These are phyloP conservation scores for Prochilodus magdalenae DNA, from an alignment of 2,113 vertebrate species.

Conservation along the genomic window DNA sequence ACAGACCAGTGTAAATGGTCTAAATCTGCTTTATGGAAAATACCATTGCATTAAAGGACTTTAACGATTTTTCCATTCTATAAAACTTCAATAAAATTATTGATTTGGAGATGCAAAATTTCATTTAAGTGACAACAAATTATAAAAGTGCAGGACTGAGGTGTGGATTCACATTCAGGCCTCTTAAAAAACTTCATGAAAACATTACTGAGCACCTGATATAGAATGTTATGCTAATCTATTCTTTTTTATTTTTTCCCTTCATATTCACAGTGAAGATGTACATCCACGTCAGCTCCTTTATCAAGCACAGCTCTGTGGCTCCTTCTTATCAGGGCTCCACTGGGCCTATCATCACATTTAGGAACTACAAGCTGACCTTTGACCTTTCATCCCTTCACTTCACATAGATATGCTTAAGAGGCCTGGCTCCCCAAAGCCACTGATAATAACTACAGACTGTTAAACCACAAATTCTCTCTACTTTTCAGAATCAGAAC, in stretches of 20 bases:
- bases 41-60: no score
- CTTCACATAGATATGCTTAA: conserved; percentile 55
- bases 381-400: conserved; percentile 52
- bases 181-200: background rate
- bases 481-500: background rate
- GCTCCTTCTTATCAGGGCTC: conserved; percentile 58
- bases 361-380: conserved; percentile 60
- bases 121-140: no score
- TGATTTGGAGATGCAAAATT: no score
- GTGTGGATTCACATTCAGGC: no score
- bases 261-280: background rate
- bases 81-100: no score
- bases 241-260: background rate
- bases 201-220: no score
- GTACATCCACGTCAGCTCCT: conserved; percentile 12
- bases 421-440: conserved; percentile 41
- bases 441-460: conserved; percentile 45
- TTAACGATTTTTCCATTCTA: no score
- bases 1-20: no score
- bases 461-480: conserved; percentile 26
- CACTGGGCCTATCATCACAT: conserved; percentile 59
- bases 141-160: no score
- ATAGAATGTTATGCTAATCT: no score
- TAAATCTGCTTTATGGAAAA: no score
- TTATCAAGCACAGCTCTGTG: conserved; percentile 56